These are phyloP conservation scores for Colaptes auratus DNA, from an alignment of 2,113 vertebrate genomes.

Conservation along the genomic window DNA sequence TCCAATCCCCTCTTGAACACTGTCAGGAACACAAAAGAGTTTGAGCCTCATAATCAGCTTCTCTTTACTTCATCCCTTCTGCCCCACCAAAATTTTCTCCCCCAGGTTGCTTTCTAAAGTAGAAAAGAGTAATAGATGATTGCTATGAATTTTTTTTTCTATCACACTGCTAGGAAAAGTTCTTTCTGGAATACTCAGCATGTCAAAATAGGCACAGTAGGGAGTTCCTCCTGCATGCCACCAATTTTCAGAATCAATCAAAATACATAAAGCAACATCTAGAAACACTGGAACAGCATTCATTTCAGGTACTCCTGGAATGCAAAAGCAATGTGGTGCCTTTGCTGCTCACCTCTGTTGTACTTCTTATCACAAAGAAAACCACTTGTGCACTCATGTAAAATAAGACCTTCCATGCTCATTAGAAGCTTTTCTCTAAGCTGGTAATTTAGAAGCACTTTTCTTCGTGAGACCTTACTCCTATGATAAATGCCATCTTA, in stretches of 20 bases:
- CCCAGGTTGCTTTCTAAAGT: not conserved
- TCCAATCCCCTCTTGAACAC: too few relatives aligned
- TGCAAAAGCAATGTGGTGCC: not conserved
- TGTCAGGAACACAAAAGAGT: not conserved
- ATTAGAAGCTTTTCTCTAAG: not conserved
- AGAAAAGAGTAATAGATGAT: not conserved
- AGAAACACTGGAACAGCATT: not conserved
- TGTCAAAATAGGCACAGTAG: not conserved
- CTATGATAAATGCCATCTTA: not conserved
- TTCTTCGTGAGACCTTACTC: not conserved
- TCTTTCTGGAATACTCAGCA: not conserved
- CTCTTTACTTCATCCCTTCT: not conserved
- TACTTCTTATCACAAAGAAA: not conserved
- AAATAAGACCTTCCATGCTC: not conserved
- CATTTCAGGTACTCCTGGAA: not conserved
- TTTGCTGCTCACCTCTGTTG: not conserved
- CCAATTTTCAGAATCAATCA: not conserved
- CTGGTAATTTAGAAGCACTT: not conserved
- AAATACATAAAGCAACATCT: not conserved
- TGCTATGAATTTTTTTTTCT: not conserved
- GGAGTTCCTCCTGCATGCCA: not conserved
- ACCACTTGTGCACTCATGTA: not conserved
- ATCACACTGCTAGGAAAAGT: not conserved
- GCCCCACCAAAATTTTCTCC: not conserved
- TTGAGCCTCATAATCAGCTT: not conserved